Evolutionary conservation across 2,113 vertebrate species (phyloP), one percentile per base, ranked within the genome.

Genomic region (Acinonyx jubatus): DNA sequence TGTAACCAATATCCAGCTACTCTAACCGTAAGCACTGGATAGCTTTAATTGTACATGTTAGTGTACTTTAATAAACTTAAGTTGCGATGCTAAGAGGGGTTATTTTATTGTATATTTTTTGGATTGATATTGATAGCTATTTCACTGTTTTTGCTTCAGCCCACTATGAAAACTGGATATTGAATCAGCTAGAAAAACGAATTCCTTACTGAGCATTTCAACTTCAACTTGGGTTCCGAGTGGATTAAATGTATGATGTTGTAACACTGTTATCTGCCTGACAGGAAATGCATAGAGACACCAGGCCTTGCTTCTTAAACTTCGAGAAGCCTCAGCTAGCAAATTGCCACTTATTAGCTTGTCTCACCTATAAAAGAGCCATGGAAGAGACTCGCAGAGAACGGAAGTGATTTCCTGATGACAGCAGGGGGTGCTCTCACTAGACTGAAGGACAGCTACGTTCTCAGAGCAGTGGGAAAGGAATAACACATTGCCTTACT

Each of bases 351-450:
- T 99, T 99, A 99, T 98, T 99, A 99, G 98, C 98, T 98, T 98
- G 98, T 99, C 98, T 98, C 99, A 99, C 98, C 98, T 99, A 97
- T 98, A 98, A 99, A 99, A 99, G 99, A 99, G 98, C 99, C 98
- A 98, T 98, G 98, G 98, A 98, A 98, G 97, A 98, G 98, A 95
- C 81, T 84, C 57, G 71, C 78, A 71, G 97, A 97, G 99, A 98
- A 98, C 95, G 87, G 99, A 99, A 98, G 98, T 98, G 99, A 99
- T 99, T 99, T 99, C 97, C 98, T 97, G 98, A 98, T 98, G 99
- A 98, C 99, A 99, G 98, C 99, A 99, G 99, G 99, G 98, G 99
- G 99, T 99, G 99, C 98, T 99, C 99, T 98, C 98, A 97, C 99
- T 98, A 98, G 99, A 98, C 98, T 99, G 98, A 99, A 99, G 98